These are phyloP conservation scores for Atractosteus spatula DNA, from an alignment of 2,113 vertebrate species.

Conservation along the genomic window DNA sequence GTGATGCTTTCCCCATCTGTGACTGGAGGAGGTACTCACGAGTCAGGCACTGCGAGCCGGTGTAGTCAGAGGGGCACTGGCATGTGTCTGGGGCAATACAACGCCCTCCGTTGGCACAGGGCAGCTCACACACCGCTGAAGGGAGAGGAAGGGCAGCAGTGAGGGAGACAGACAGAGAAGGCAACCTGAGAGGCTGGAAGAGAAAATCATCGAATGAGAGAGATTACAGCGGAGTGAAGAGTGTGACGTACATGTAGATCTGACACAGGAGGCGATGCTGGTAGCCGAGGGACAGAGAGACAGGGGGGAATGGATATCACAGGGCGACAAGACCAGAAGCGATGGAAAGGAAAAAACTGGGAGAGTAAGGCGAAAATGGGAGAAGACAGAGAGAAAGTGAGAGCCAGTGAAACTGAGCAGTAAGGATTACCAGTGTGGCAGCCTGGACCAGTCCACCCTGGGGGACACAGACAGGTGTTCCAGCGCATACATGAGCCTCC, in stretches of 20 bases:
- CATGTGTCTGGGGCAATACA: slow-evolving; percentile 67
- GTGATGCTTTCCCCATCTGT: no score
- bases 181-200: slow-evolving; percentile 5
- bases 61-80: slow-evolving; percentile 74
- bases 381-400: not conserved
- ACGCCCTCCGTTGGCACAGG: slow-evolving; percentile 67
- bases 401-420: not conserved
- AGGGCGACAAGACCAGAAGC: not conserved
- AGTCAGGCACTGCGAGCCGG: slow-evolving; percentile 64
- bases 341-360: not conserved
- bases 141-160: not conserved
- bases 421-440: slow-evolving; percentile 67
- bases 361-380: not conserved
- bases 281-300: not conserved
- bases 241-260: not conserved
- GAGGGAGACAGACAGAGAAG: not conserved
- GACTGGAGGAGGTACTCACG: slow-evolving; percentile 52
- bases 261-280: not conserved
- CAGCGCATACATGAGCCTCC: slow-evolving; percentile 72
- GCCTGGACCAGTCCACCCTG: slow-evolving; percentile 65
- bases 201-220: not conserved
- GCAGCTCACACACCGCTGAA: slow-evolving; percentile 66
- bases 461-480: slow-evolving; percentile 65
- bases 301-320: not conserved
- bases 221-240: not conserved